A percentile compares a stretch with the other conserved stretches of the same genome.
These are phyloP conservation scores for Danio kyathit DNA, from an alignment of 2,797 vertebrate genomes.

Conservation along the genomic window DNA sequence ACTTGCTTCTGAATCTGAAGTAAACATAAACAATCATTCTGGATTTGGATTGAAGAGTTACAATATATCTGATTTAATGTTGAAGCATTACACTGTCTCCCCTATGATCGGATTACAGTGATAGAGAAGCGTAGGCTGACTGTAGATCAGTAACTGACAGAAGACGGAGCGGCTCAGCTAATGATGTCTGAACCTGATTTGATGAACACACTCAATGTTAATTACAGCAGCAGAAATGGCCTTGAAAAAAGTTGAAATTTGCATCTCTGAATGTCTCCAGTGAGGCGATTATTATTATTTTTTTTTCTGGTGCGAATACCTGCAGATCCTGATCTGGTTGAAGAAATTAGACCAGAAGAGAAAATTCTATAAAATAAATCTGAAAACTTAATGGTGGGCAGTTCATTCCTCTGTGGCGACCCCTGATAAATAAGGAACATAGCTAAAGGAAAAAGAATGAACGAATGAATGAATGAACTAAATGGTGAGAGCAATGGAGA, in stretches of 20 bases:
- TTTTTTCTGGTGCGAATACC: neutral
- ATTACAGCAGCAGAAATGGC: slow-evolving; percentile 61
- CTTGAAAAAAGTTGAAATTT: slow-evolving; percentile 59
- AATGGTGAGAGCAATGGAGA: no score
- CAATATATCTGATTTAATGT: neutral
- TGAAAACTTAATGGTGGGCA: no score
- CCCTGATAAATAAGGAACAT: no score
- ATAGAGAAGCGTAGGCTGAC: neutral
- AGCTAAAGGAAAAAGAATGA: no score
- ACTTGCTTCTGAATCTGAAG: neutral
- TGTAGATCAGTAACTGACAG: no score
- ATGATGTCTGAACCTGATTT: slow-evolving; percentile 67
- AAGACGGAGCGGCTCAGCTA: slow-evolving; percentile 53
- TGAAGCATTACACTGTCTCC: neutral
- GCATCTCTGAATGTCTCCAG: neutral
- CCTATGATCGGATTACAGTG: neutral
- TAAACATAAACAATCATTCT: neutral
- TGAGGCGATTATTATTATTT: no score
- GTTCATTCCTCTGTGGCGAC: no score
- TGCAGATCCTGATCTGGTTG: neutral
- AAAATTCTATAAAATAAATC: no score
- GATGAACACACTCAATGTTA: slow-evolving; percentile 71
- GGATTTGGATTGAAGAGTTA: neutral
- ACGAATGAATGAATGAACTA: no score
- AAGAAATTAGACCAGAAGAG: neutral